A percentile compares a stretch with the other conserved stretches of the same genome.
phyloP scores from a whole-genome alignment of 2,797 vertebrate species.

The Vireo griseus region DNA sequence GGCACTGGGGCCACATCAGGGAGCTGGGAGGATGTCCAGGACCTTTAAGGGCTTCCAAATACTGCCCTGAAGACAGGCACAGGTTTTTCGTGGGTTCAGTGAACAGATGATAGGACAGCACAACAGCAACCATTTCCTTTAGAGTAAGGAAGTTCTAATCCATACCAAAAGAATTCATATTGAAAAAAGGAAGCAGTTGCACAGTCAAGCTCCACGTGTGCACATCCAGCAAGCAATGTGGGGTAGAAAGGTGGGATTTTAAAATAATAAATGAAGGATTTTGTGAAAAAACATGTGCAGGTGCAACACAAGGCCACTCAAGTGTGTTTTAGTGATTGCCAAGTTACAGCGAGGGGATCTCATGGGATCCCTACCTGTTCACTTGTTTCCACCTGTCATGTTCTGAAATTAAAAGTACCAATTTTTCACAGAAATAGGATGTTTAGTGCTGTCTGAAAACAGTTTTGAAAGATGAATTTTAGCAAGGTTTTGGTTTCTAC shows the following conservation, averaged over 20 bases:
- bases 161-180: not conserved
- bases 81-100: conserved; percentile 1
- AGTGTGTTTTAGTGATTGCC: not conserved
- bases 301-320: not conserved
- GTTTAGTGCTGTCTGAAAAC: not conserved
- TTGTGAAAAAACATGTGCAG: fast-evolving
- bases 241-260: not conserved
- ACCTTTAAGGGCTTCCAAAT: not conserved
- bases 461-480: not conserved
- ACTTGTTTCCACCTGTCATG: not conserved
- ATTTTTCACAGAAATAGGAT: not conserved
- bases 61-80: not conserved
- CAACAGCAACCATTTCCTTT: not conserved
- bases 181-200: not conserved
- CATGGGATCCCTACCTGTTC: not conserved
- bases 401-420: not conserved
- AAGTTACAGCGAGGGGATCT: not conserved
- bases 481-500: not conserved
- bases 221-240: fast-evolving
- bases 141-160: not conserved
- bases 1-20: not conserved
- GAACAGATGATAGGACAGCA: not conserved
- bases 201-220: not conserved
- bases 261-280: not conserved
- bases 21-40: not conserved